A percentile compares a stretch with the other conserved stretches of the same genome.
phyloP scores from a whole-genome alignment of 2,797 vertebrate genomes.

The Luscinia luscinia region DNA sequence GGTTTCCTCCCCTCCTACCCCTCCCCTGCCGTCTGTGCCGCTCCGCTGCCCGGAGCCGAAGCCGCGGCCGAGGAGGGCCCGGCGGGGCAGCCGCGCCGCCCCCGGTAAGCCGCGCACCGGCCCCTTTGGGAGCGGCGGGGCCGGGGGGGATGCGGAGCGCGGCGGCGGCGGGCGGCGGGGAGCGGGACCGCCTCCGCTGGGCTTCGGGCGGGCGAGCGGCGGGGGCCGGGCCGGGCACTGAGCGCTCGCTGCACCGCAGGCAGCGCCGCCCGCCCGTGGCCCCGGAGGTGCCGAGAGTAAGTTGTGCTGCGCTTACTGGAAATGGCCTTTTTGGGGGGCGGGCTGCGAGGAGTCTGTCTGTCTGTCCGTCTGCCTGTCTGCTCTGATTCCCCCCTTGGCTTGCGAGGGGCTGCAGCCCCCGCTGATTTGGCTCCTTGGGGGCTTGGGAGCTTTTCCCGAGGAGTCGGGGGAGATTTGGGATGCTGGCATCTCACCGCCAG shows the following conservation, averaged over 20 bases:
- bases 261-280: neutral
- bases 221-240: neutral
- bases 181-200: neutral
- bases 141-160: neutral
- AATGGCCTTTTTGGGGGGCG: neutral
- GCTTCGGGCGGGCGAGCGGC: neutral
- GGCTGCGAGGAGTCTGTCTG: neutral
- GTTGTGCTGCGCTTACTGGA: neutral
- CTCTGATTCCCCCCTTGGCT: neutral
- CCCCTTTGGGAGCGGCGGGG: neutral
- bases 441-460: neutral
- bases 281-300: neutral
- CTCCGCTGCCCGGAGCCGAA: neutral
- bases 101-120: constrained; percentile 2
- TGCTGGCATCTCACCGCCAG: neutral
- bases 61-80: neutral
- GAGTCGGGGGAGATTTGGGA: neutral
- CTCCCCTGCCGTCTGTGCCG: neutral
- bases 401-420: neutral
- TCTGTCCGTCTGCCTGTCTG: neutral
- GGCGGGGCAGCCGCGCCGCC: neutral
- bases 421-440: neutral
- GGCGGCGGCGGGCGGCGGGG: neutral
- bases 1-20: constrained; percentile 18
- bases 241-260: constrained; percentile 3